A percentile compares a stretch with the other conserved stretches of the same genome.
Evolutionary conservation across 2,888 invertebrate species (phyloP).

Genomic region (Euspilapteryx auroguttella): DNA sequence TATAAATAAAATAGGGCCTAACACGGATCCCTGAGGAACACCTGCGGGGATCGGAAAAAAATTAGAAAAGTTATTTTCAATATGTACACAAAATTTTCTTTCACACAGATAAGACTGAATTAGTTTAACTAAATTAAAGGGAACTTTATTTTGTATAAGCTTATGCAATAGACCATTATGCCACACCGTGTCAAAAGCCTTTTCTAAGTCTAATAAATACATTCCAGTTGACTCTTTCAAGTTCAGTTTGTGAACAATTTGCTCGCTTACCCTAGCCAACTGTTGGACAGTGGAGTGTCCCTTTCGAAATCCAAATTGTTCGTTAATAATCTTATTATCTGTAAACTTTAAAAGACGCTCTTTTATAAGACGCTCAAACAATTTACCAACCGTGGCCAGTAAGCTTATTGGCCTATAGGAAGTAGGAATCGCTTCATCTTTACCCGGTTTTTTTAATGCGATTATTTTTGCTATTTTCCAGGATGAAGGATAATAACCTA

Average conservation of each 20-base stretch:
- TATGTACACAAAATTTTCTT: constrained; percentile 9
- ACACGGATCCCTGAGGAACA: no score
- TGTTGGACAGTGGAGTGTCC: constrained; percentile 2
- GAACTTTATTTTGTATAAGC: constrained; percentile 3
- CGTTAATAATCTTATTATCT: constrained; percentile 2
- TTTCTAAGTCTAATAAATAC: constrained; percentile 1
- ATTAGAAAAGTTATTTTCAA: constrained; percentile 5
- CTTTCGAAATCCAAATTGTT: constrained; percentile 7
- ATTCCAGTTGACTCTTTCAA: no score
- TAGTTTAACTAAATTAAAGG: constrained; percentile 4
- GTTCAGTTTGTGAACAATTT: constrained; percentile 1
- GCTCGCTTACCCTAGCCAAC: no score
- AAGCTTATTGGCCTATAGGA: constrained; percentile 8
- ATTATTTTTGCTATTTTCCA: constrained; percentile 6
- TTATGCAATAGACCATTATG: constrained; percentile 2
- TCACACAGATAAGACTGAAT: constrained; percentile 10
- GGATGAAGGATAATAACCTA: constrained; percentile 4
- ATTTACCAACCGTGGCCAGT: constrained; percentile 5
- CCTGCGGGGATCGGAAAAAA: constrained; percentile 7
- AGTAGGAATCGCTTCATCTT: constrained; percentile 2
- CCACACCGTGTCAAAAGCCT: no score
- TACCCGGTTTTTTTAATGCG: constrained; percentile 4
- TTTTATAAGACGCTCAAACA: constrained; percentile 6
- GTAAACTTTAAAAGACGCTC: constrained; percentile 1
- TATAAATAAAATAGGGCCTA: constrained; percentile 8